Evolutionary conservation across 2,113 vertebrate species (phyloP).

Genomic region (Leucopsar rothschildi): DNA sequence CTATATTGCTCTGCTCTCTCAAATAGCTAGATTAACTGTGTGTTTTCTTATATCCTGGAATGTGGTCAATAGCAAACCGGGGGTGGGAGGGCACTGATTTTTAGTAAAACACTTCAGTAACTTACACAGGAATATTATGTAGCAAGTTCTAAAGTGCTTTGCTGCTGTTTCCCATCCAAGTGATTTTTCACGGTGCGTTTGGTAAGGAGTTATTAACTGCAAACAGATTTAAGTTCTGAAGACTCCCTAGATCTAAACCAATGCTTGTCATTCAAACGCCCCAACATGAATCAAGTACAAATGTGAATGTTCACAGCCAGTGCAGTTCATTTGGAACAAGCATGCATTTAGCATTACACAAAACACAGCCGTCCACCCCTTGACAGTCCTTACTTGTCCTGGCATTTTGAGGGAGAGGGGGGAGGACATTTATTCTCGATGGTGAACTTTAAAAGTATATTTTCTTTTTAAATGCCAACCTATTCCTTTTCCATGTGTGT

Average conservation of each 20-base stretch:
- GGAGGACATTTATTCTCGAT: not conserved
- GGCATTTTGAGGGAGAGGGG: not conserved
- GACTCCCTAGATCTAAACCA: not conserved
- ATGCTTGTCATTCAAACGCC: slow-evolving; percentile 21
- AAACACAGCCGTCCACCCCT: not conserved
- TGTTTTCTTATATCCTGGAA: slow-evolving; percentile 37
- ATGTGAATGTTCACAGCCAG: slow-evolving; percentile 49
- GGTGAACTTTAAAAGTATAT: slow-evolving; percentile 46
- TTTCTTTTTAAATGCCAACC: slow-evolving; percentile 51
- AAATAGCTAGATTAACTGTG: slow-evolving; percentile 26
- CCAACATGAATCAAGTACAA: slow-evolving; percentile 28
- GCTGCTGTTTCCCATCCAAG: slow-evolving; percentile 40
- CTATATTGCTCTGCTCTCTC: not conserved
- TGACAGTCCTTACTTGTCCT: slow-evolving; percentile 25
- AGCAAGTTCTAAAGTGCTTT: slow-evolving; percentile 36
- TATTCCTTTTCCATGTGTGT: slow-evolving; percentile 37
- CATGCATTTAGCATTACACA: slow-evolving; percentile 38
- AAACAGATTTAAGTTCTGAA: slow-evolving; percentile 52
- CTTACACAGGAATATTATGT: slow-evolving; percentile 32
- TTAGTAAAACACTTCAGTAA: slow-evolving; percentile 24
- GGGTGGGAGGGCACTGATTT: not conserved
- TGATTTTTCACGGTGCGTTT: slow-evolving; percentile 42
- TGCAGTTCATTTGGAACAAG: slow-evolving; percentile 18
- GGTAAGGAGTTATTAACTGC: slow-evolving; percentile 55
- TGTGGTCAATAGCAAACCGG: not conserved